Evolutionary conservation across 2,113 vertebrate species (phyloP).

Genomic region (Amphiprion percula): DNA sequence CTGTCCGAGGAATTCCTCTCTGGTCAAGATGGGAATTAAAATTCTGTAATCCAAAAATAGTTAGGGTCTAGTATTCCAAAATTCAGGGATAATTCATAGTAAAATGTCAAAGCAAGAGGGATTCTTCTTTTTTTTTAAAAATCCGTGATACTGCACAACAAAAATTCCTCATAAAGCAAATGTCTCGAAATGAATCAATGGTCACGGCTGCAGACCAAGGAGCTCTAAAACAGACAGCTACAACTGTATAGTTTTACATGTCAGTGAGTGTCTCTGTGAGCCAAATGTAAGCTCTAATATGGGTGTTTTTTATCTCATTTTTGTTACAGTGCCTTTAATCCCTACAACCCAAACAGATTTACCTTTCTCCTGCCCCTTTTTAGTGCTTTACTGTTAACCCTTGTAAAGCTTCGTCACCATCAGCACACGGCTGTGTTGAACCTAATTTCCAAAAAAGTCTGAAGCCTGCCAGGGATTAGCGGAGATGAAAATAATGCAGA

Average conservation of each 20-base stretch:
- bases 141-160: neutral
- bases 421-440: slow-evolving; percentile 51
- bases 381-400: slow-evolving; percentile 35
- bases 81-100: slow-evolving; percentile 1
- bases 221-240: neutral
- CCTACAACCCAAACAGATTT: slow-evolving; percentile 70
- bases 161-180: slow-evolving; percentile 1
- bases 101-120: slow-evolving; percentile 1
- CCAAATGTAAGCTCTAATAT: slow-evolving; percentile 62
- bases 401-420: slow-evolving; percentile 13
- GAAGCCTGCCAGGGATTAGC: slow-evolving; percentile 62
- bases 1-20: slow-evolving; percentile 4
- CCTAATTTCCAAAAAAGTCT: slow-evolving; percentile 53
- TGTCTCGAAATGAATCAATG: neutral
- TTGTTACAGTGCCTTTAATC: slow-evolving; percentile 68
- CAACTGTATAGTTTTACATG: slow-evolving; percentile 12
- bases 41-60: slow-evolving; percentile 16
- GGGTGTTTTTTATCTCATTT: slow-evolving; percentile 30
- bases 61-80: slow-evolving; percentile 8
- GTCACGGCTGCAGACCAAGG: neutral
- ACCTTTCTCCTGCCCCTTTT: slow-evolving; percentile 48
- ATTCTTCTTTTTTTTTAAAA: neutral
- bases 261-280: slow-evolving; percentile 49
- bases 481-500: slow-evolving; percentile 54
- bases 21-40: slow-evolving; percentile 16